Evolutionary conservation across 1,140 invertebrate genomes (phyloP), one percentile per base, ranked within the genome.

Genomic region (Magallana gigas): DNA sequence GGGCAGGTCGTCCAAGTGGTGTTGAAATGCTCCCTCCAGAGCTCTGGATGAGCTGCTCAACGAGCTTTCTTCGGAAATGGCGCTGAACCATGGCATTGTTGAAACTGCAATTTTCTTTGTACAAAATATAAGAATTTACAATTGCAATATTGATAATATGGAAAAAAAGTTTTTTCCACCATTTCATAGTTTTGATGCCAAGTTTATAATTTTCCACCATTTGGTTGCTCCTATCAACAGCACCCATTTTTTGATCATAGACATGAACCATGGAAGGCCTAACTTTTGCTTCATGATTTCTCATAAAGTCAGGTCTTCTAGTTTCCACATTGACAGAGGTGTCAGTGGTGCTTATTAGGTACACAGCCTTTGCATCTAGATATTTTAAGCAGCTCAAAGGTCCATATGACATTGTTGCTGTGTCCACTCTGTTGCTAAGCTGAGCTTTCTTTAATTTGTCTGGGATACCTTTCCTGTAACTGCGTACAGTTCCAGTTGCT

Each of bases 121-220:
- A 85, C 8, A 88, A 8, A 2, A 88, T 48, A 80, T 88, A 88
- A 14, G 87, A 8, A 36, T 88, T 88, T 60, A 88, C 16, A 3
- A 57, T 68, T 14, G 76, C 29, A 48, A 86, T 5, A 3, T 23
- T 48, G 5, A 88, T 0, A 2, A 88, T 4, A 59, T 88, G 84
- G 58, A 88, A 88, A 8, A 85, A 48, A 29, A 82, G 76, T 16
- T 29, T 88, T 60, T 88, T 88, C 84, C 87, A 88, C 87, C 87
- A 88, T 82, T 85, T 88, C 18, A 88, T 29, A 11, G 87, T 88
- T 64, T 48, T 81, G 8, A 14, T 18, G 18, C 8, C 8, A n/a
- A 62, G 48, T 16, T 16, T 83, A n/a, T 6, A 3, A 82, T 88
- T 85, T 1, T 6, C 8, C 12, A 88, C 57, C 87, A 88, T 88